Evolutionary conservation across 2,797 vertebrate species (phyloP).

Genomic region (Scolopax bukidnonensis): DNA sequence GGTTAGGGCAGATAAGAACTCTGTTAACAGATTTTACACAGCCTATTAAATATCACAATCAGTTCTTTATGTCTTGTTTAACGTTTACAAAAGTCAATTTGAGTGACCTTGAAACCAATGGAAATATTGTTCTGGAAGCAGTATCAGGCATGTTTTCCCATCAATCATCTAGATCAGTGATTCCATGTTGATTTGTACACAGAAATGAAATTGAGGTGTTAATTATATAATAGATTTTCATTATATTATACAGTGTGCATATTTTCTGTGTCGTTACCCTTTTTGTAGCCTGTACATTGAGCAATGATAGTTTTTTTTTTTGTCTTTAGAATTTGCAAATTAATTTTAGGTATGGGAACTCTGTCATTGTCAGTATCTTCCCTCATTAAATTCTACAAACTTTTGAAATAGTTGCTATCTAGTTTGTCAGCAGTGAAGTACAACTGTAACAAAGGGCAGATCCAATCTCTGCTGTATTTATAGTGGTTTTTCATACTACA

Average conservation of each 20-base stretch:
- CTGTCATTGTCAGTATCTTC: neutral
- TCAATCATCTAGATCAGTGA: neutral
- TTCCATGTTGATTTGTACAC: neutral
- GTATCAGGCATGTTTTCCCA: neutral
- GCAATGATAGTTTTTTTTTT: neutral
- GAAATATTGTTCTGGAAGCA: neutral
- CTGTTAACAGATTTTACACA: too few relatives aligned
- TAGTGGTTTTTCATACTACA: neutral
- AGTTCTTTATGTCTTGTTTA: neutral
- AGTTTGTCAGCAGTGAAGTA: neutral
- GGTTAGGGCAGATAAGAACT: constrained; percentile 23
- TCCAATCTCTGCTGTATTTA: neutral
- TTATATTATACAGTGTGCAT: neutral
- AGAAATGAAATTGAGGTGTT: neutral
- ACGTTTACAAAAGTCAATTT: constrained; percentile 24
- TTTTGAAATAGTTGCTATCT: neutral
- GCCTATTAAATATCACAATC: too few relatives aligned
- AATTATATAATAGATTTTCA: neutral
- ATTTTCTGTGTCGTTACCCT: neutral
- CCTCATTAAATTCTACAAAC: neutral
- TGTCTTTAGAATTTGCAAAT: neutral
- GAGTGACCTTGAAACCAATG: constrained; percentile 29
- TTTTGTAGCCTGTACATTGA: neutral
- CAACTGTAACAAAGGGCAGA: neutral
- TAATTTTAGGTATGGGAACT: neutral